Evolutionary conservation across 2,888 invertebrate species (phyloP).

Genomic region (Ryuthela nishihirai): DNA sequence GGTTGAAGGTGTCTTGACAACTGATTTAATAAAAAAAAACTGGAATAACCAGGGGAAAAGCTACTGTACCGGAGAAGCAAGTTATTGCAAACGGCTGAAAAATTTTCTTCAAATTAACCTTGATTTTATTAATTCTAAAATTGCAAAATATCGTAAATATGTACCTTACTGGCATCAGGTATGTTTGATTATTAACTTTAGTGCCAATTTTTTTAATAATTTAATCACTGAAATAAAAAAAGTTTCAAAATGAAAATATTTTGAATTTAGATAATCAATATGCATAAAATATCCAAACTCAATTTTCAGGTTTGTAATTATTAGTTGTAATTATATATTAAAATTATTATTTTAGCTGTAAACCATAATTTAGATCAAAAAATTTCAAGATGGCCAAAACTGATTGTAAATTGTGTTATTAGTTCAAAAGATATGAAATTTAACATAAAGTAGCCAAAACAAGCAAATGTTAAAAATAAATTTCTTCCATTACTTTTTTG

Average conservation of each 20-base stretch:
- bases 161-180: conserved; percentile 85
- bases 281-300: too few relatives aligned
- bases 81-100: conserved; percentile 63
- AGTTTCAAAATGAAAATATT: not conserved
- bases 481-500: too few relatives aligned
- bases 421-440: too few relatives aligned
- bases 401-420: too few relatives aligned
- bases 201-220: not conserved
- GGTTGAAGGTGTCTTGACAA: conserved; percentile 75
- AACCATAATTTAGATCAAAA: too few relatives aligned
- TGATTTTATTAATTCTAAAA: conserved; percentile 60
- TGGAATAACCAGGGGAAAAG: conserved; percentile 67
- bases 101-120: conserved; percentile 63
- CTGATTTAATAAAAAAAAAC: conserved; percentile 72
- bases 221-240: not conserved
- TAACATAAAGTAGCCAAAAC: too few relatives aligned
- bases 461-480: too few relatives aligned
- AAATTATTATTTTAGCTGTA: too few relatives aligned
- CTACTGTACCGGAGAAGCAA: conserved; percentile 55
- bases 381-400: too few relatives aligned
- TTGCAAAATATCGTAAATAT: conserved; percentile 52
- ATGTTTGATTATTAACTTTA: conserved; percentile 1
- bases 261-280: too few relatives aligned
- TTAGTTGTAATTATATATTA: too few relatives aligned
- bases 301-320: too few relatives aligned